Base-by-base conservation (phyloP, 2,888 invertebrate genomes). In the Scaptomyza parva region DNA sequence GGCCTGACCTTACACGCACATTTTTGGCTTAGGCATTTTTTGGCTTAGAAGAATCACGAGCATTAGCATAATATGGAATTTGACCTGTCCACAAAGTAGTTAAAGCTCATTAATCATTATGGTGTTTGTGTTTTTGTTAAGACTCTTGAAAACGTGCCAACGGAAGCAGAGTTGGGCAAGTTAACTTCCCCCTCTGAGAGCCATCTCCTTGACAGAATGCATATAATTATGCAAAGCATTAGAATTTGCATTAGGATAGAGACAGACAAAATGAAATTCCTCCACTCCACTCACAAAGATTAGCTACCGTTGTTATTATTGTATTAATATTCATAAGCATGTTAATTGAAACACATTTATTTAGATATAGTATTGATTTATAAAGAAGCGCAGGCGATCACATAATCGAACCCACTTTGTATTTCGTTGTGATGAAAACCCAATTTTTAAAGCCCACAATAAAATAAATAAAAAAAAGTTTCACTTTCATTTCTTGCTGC, bases 381-480 rank as follows among this genome's bases (percentile, higher is more conserved):
- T 39, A 48, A 45, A 41, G 20, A 40, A 41, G 39, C 24, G 39
- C 24, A 40, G 9, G 24, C 40, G 70, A 61, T 84, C 76, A 65
- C 62, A 78, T 84, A 84, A 84, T 84, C 66, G 70, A 57, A 52
- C 43, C 50, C 35, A 62, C 65, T 65, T 72, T 63, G 63, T 60
- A 77, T 79, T 73, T 73, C 80, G 55, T 67, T 76, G 70, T 67
- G 62, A 60, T 61, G 68, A 66, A 62, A 68, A 71, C 47, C 67
- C 68, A 41, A 73, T 64, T 67, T 59, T 70, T 55, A 17, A 22
- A 60, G 50, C 60, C 18, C 8, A 30, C 17, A 52, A 45, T n/a
- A n/a, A 17, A 30, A 40, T 3, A 14, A 14, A 39, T 17, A 50
- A 43, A 44, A 37, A 22, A 39, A 64, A 75, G 61, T 74, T 74